Evolutionary conservation across 2,888 invertebrate species (phyloP).

Genomic region (Oscheius sp.): DNA sequence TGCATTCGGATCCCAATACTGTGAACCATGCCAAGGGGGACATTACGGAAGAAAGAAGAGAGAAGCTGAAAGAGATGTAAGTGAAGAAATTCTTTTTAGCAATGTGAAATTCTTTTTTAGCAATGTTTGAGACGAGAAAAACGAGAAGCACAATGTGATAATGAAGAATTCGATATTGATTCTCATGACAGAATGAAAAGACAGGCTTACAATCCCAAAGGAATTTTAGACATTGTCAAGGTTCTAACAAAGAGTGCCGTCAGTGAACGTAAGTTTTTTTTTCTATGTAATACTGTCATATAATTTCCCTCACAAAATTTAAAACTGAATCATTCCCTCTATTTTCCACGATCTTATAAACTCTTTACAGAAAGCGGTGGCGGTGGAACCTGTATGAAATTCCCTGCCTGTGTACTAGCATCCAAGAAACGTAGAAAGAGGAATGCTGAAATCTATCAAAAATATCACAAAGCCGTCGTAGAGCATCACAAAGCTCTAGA

Average conservation of each 20-base stretch:
- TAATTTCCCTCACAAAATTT: no score
- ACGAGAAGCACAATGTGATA: conserved; percentile 47
- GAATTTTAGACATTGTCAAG: conserved; percentile 61
- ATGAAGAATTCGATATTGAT: conserved; percentile 53
- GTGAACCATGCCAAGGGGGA: conserved; percentile 62
- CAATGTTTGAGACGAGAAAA: conserved; percentile 46
- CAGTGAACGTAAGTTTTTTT: conserved; percentile 13
- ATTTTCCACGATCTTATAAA: no score
- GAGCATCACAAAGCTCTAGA: conserved; percentile 41
- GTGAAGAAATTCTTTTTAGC: not conserved
- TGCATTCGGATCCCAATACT: conserved; percentile 57
- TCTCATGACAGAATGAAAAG: conserved; percentile 49
- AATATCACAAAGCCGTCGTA: conserved; percentile 53
- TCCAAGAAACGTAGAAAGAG: conserved; percentile 61
- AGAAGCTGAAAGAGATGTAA: conserved; percentile 54
- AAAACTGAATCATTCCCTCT: no score
- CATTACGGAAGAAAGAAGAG: conserved; percentile 57
- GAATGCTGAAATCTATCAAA: conserved; percentile 49
- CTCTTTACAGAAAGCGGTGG: conserved; percentile 7
- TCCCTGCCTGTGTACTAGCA: conserved; percentile 63
- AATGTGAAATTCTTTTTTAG: not conserved
- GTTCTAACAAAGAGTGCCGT: conserved; percentile 47
- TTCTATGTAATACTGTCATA: not conserved
- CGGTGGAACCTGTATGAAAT: conserved; percentile 59
- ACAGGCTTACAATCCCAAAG: conserved; percentile 61